Conservation (phyloP, 2,113 vertebrate species). For the Dicrurus megarhynchus region DNA sequence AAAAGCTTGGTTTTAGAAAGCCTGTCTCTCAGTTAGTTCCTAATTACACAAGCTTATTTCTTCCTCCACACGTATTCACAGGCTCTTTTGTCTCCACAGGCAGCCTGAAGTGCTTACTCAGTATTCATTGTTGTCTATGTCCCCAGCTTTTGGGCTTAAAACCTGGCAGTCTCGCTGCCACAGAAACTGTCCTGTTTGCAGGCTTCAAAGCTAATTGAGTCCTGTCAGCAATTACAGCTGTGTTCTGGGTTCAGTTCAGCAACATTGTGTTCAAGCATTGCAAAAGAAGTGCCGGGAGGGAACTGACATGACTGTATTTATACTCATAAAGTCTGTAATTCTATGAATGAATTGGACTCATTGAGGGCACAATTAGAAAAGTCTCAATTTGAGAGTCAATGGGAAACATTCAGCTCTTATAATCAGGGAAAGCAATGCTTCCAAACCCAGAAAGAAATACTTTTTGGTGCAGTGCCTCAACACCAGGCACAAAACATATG, state of each 20-base stretch:
- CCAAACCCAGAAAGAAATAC: not conserved
- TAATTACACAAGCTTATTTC: not conserved
- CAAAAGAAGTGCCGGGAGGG: not conserved
- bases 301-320: not conserved
- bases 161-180: not conserved
- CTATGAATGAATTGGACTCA: not conserved
- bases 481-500: not conserved
- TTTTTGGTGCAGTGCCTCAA: not conserved
- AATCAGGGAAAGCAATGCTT: not conserved
- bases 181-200: not conserved
- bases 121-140: not conserved
- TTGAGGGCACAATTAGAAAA: not conserved
- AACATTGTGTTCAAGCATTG: not conserved
- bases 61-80: not conserved
- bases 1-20: not conserved
- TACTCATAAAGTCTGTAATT: not conserved
- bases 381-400: not conserved
- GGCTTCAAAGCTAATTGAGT: not conserved
- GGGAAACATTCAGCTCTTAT: not conserved
- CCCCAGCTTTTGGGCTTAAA: not conserved
- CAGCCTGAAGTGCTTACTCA: not conserved
- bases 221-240: not conserved
- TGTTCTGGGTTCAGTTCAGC: not conserved
- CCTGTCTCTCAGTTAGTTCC: not conserved
- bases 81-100: not conserved